Evolutionary conservation across 2,888 invertebrate species (phyloP).

Genomic region (Scotopteryx bipunctaria): DNA sequence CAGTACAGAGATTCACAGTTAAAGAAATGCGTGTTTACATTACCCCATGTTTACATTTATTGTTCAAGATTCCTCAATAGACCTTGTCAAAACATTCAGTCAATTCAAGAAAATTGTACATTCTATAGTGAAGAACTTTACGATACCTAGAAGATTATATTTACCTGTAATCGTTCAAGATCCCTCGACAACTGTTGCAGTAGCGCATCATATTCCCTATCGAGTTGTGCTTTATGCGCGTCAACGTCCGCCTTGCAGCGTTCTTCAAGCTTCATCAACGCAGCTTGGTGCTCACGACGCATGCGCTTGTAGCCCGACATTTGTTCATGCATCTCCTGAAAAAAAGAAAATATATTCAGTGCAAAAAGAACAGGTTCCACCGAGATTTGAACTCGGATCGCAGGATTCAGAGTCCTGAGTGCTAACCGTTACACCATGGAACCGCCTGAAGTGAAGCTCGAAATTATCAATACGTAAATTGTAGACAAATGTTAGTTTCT

Average conservation of each 20-base stretch:
- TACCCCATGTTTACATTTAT: no score
- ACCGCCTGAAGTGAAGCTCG: conserved; percentile 42
- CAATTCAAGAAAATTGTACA: no score
- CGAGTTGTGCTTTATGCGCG: conserved; percentile 96
- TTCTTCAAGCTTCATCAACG: conserved; percentile 96
- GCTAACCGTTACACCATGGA: conserved; percentile 88
- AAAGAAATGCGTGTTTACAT: no score
- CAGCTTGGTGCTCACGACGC: conserved; percentile 98
- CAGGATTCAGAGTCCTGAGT: conserved; percentile 93
- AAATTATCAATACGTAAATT: not conserved
- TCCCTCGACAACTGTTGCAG: conserved; percentile 96
- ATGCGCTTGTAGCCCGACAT: conserved; percentile 99
- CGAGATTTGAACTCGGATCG: conserved; percentile 92
- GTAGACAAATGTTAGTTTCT: no score
- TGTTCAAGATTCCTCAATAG: no score
- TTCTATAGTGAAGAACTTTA: no score
- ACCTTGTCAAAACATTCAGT: no score
- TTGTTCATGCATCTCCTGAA: conserved; percentile 99
- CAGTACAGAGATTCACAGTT: no score
- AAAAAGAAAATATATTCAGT: conserved; percentile 19
- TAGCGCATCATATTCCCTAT: conserved; percentile 97
- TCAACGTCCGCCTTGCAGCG: conserved; percentile 98
- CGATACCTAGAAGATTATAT: no score
- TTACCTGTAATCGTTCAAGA: conserved; percentile 91
- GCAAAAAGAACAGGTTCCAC: conserved; percentile 82